These are phyloP conservation scores for Manacus vitellinus DNA, from an alignment of 2,113 vertebrate species.

Conservation along the genomic window DNA sequence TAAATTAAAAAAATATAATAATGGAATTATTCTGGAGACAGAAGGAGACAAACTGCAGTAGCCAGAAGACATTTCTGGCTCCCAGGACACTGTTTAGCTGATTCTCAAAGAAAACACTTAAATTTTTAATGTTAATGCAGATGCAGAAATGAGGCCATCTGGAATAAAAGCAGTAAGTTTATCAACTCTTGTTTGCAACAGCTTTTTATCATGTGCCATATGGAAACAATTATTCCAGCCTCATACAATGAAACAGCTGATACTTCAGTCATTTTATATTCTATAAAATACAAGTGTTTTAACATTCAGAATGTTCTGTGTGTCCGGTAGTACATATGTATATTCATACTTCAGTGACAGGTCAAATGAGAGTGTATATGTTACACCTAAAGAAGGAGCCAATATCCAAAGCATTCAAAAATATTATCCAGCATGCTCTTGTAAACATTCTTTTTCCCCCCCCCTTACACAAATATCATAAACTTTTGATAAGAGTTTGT, in stretches of 20 bases:
- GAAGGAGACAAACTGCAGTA: neutral
- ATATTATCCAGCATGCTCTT: neutral
- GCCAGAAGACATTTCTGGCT: neutral
- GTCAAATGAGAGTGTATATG: neutral
- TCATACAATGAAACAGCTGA: neutral
- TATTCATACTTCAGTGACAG: neutral
- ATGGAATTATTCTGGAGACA: neutral
- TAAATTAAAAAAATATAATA: neutral
- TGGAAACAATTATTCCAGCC: conserved; percentile 7
- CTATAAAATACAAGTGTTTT: neutral
- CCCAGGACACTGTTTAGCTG: neutral
- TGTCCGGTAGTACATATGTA: neutral
- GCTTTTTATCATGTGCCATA: neutral
- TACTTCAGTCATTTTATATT: neutral
- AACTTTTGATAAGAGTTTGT: neutral
- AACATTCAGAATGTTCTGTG: neutral
- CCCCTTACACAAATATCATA: neutral
- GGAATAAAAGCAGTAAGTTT: conserved; percentile 19
- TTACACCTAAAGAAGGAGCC: neutral
- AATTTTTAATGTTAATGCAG: conserved; percentile 48
- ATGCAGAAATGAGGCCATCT: conserved; percentile 21
- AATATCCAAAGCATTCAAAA: neutral
- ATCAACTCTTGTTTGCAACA: neutral
- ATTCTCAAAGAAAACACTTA: conserved; percentile 39
- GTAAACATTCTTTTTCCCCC: neutral